Conservation (phyloP, 2,797 vertebrate species). For the Streptopelia turtur region DNA sequence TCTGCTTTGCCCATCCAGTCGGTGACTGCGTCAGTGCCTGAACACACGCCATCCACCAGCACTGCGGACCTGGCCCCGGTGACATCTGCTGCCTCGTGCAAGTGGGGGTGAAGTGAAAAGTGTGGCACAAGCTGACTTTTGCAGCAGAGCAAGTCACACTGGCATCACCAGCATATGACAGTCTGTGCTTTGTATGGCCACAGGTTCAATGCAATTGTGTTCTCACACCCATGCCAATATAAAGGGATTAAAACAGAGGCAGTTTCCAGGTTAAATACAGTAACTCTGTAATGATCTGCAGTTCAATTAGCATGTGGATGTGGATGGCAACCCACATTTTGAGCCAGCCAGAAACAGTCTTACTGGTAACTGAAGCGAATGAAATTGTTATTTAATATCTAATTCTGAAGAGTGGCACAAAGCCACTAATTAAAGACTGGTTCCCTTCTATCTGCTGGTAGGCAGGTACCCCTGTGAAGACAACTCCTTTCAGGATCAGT, state of each 20-base stretch:
- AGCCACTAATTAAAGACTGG: not conserved
- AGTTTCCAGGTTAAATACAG: not conserved
- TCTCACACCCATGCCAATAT: not conserved
- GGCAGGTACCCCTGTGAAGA: not conserved
- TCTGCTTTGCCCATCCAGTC: not conserved
- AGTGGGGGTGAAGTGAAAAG: not conserved
- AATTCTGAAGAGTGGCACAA: not conserved
- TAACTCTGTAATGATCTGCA: not conserved
- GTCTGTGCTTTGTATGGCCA: not conserved
- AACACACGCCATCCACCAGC: not conserved
- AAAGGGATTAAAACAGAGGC: not conserved
- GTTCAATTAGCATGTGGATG: not conserved
- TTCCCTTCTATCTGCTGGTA: not conserved
- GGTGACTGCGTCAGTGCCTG: not conserved
- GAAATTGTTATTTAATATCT: not conserved
- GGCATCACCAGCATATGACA: not conserved
- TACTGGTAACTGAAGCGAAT: not conserved
- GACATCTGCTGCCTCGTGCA: not conserved
- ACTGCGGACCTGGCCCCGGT: fast-evolving
- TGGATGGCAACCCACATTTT: not conserved
- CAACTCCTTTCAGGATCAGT: not conserved
- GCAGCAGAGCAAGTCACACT: not conserved
- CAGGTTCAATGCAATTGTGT: not conserved
- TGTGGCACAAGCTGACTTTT: not conserved
- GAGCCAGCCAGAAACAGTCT: not conserved